These are phyloP conservation scores for Aspiorhynchus laticeps DNA, from an alignment of 2,113 vertebrate species.

Conservation along the genomic window DNA sequence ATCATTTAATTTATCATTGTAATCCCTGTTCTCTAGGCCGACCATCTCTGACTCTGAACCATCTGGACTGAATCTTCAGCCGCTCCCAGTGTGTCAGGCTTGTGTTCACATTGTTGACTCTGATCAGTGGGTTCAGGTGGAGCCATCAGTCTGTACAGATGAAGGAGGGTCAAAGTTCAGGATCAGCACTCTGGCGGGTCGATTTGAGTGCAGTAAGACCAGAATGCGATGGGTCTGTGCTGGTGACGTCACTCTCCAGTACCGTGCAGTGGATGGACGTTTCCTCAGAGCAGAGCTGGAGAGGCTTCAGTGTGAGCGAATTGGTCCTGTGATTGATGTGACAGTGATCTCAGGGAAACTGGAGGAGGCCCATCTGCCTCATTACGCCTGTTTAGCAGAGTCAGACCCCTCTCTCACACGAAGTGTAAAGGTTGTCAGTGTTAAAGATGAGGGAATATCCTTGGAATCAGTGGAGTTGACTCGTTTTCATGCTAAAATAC, in stretches of 20 bases:
- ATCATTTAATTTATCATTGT: background rate
- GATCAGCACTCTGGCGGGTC: constrained; percentile 21
- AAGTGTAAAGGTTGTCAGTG: background rate
- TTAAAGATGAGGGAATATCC: background rate
- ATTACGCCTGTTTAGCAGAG: constrained; percentile 15
- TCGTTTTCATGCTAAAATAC: background rate
- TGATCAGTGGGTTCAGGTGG: constrained; percentile 13
- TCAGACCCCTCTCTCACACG: constrained; percentile 8
- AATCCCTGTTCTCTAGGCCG: background rate
- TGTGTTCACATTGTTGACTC: constrained; percentile 1
- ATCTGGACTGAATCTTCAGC: background rate
- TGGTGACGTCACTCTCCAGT: constrained; percentile 20
- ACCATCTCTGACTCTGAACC: background rate
- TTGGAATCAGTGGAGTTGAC: constrained; percentile 1
- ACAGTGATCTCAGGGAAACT: constrained; percentile 23
- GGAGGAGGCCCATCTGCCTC: constrained; percentile 24
- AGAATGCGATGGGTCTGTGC: constrained; percentile 26
- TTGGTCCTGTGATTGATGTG: constrained; percentile 30
- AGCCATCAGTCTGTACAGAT: constrained; percentile 3
- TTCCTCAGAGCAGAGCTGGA: constrained; percentile 6
- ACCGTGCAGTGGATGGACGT: background rate
- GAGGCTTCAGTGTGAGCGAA: background rate
- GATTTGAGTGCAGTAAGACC: constrained; percentile 18
- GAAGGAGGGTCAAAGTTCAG: background rate
- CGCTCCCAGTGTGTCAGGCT: background rate